A percentile compares a stretch with the other conserved stretches of the same genome.
Conservation (phyloP, 1,140 invertebrate species). For the Papilio aristodemus region DNA sequence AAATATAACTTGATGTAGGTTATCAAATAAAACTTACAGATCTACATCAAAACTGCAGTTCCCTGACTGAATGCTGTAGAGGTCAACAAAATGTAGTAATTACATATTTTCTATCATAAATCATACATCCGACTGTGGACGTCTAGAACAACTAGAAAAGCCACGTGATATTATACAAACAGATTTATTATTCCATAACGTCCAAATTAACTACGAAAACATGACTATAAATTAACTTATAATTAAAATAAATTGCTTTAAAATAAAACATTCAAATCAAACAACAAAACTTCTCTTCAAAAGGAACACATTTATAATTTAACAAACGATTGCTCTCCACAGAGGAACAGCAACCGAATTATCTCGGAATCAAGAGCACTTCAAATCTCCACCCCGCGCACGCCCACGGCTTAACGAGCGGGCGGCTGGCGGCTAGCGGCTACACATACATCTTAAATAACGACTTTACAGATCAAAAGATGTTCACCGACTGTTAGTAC, state of each 20-base stretch:
- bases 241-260: not conserved
- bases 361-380: constrained; percentile 39
- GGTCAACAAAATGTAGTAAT: too few relatives aligned
- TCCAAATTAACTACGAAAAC: too few relatives aligned
- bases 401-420: constrained; percentile 31
- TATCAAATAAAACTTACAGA: too few relatives aligned
- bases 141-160: too few relatives aligned
- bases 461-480: constrained; percentile 26
- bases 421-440: not conserved
- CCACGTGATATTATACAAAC: too few relatives aligned
- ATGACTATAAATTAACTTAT: not conserved
- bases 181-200: too few relatives aligned
- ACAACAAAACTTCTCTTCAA: not conserved
- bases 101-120: too few relatives aligned
- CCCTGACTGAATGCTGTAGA: too few relatives aligned
- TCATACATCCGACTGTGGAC: too few relatives aligned
- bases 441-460: constrained; percentile 26
- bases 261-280: not conserved
- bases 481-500: constrained; percentile 4
- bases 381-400: constrained; percentile 37
- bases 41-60: too few relatives aligned
- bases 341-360: constrained; percentile 42
- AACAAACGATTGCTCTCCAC: constrained; percentile 26
- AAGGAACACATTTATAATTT: constrained; percentile 14
- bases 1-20: too few relatives aligned